Evolutionary conservation across 2,797 vertebrate genomes (phyloP).

Genomic region (Rousettus madagascariensis): DNA sequence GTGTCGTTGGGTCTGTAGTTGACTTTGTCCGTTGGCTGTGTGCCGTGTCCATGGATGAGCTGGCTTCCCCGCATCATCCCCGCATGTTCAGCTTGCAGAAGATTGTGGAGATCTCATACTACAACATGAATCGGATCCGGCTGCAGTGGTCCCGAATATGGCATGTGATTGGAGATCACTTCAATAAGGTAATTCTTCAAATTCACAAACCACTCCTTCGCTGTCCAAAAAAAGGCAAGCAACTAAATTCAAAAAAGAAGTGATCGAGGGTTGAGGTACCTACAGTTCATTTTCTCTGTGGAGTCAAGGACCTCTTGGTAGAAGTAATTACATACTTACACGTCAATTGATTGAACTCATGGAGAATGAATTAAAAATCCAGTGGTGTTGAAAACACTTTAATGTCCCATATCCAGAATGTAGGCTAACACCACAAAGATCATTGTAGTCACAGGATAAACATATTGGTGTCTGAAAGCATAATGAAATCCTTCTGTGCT

Average conservation of each 20-base stretch:
- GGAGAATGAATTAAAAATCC: neutral
- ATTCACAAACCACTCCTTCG: neutral
- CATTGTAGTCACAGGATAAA: neutral
- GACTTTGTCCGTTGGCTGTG: conserved; percentile 98
- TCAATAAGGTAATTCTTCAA: conserved; percentile 91
- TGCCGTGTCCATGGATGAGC: conserved; percentile 96
- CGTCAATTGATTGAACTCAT: neutral
- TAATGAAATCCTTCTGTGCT: neutral
- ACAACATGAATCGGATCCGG: conserved; percentile 98
- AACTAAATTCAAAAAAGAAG: neutral
- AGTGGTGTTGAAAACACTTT: neutral
- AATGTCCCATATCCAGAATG: neutral
- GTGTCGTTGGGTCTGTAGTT: conserved; percentile 84
- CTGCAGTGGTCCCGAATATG: conserved; percentile 98
- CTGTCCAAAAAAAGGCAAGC: neutral
- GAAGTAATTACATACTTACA: neutral
- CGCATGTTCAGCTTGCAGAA: conserved; percentile 99
- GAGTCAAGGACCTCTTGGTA: neutral
- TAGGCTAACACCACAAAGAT: neutral
- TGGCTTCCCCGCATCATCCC: conserved; percentile 94
- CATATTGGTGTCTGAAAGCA: neutral
- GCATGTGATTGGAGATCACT: conserved; percentile 98
- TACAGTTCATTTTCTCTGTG: neutral
- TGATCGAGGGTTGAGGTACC: neutral
- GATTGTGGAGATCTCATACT: conserved; percentile 98